Evolutionary conservation across 2,888 invertebrate genomes (phyloP).

Genomic region (Acronicta psi): DNA sequence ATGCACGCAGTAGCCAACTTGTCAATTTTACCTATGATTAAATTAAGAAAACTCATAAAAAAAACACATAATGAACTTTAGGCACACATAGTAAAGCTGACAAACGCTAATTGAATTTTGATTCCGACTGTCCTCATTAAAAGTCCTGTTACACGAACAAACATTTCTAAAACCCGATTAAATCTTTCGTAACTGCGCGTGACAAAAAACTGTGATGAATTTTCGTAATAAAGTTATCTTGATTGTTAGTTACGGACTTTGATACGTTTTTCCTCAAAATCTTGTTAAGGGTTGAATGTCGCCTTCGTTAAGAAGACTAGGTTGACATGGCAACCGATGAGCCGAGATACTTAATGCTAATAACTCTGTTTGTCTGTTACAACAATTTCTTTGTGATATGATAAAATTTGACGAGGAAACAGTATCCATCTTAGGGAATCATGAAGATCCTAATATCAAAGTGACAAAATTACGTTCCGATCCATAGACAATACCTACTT

Average conservation of each 20-base stretch:
- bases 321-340: neutral
- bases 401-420: too few species aligned
- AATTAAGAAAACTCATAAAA: neutral
- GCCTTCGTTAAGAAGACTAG: neutral
- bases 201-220: slow-evolving; percentile 23
- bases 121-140: slow-evolving; percentile 62
- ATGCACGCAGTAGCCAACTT: slow-evolving; percentile 5
- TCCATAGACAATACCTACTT: slow-evolving; percentile 26
- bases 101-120: slow-evolving; percentile 64
- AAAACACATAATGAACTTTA: slow-evolving; percentile 45
- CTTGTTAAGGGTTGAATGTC: neutral
- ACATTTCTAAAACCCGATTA: slow-evolving; percentile 40
- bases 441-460: too few species aligned
- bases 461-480: neutral
- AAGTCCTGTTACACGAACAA: slow-evolving; percentile 54
- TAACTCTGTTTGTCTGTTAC: too few species aligned
- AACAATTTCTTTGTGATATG: too few species aligned
- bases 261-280: neutral
- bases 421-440: too few species aligned
- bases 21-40: slow-evolving; percentile 18
- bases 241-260: slow-evolving; percentile 15
- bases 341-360: too few species aligned
- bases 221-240: slow-evolving; percentile 23
- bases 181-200: slow-evolving; percentile 22
- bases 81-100: slow-evolving; percentile 38